Evolutionary conservation across 2,888 invertebrate species (phyloP), one percentile per base, ranked within the genome.

Genomic region (Andrena minutula): DNA sequence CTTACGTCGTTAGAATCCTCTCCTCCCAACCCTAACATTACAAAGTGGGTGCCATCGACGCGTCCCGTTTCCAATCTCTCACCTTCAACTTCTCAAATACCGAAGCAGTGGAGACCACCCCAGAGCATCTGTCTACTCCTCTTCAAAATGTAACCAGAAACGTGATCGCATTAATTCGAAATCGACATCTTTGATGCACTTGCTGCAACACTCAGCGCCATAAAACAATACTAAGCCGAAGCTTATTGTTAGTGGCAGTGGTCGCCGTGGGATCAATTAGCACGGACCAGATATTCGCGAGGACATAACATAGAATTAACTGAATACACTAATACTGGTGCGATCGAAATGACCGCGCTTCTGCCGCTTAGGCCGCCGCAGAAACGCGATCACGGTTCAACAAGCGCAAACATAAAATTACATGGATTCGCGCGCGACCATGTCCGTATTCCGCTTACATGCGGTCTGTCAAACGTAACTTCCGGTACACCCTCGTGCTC

Each of bases 381-480:
- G 75, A 61, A 65, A 65, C 69, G 76, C 68, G 69, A 79, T 83
- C 74, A 68, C 66, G 79, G 71, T 65, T 79, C 74, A 71, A 74
- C 71, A 68, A 61, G 68, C 74, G 12, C 58, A 75, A 83, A 74
- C 76, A 74, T 83, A 79, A 76, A 86, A 87, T 87, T 79, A 84
- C 80, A 83, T 76, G 74, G 75, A 58, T 20, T 47, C 74, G 75
- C 60, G 75, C 72, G 61, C 74, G 60, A 64, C 56, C 70, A 58
- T 61, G 68, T 79, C 64, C 72, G 66, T 61, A 84, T 87, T 88
- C 86, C 86, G 89, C 86, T 89, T 89, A 90, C 88, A 88, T 84
- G 89, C 86, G 89, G 90, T 91, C 86, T 89, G 91, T 87, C 87
- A 88, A 89, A 87, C 86, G 81, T 89, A 89, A 89, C 89, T 90